Evolutionary conservation across 2,888 invertebrate genomes (phyloP).

Genomic region (Hymenopus coronatus): DNA sequence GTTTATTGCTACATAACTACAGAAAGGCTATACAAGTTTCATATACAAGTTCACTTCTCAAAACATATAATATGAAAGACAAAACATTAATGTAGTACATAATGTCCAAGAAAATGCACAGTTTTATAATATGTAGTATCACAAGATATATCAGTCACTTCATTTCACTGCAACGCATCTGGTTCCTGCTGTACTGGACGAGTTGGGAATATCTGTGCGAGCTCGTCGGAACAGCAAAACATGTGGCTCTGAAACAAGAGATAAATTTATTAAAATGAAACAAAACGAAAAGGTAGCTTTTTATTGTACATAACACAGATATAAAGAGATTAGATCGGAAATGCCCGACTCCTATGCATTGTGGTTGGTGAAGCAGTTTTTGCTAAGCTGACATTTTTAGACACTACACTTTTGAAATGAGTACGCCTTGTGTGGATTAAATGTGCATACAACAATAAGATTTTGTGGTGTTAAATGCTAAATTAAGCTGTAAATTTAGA

Average conservation of each 20-base stretch:
- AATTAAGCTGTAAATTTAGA: too few species aligned
- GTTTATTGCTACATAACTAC: neutral
- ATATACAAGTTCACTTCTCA: neutral
- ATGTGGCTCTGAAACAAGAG: constrained; percentile 66
- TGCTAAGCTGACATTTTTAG: too few species aligned
- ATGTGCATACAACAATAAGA: too few species aligned
- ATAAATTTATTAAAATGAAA: too few species aligned
- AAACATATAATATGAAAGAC: neutral
- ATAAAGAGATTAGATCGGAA: too few species aligned
- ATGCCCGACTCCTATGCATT: too few species aligned
- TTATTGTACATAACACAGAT: too few species aligned
- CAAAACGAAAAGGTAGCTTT: too few species aligned
- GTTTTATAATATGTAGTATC: neutral
- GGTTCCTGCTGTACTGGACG: neutral
- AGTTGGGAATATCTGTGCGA: neutral
- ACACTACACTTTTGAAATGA: too few species aligned
- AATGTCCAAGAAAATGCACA: neutral
- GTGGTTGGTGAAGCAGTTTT: too few species aligned
- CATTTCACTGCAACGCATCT: constrained; percentile 5
- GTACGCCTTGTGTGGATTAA: too few species aligned
- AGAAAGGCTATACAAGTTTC: neutral
- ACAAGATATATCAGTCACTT: neutral
- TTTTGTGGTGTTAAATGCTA: too few species aligned
- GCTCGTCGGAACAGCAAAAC: constrained; percentile 75
- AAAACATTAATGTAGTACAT: neutral